Evolutionary conservation across 2,797 vertebrate genomes (phyloP).

Genomic region (Chromis chromis): DNA sequence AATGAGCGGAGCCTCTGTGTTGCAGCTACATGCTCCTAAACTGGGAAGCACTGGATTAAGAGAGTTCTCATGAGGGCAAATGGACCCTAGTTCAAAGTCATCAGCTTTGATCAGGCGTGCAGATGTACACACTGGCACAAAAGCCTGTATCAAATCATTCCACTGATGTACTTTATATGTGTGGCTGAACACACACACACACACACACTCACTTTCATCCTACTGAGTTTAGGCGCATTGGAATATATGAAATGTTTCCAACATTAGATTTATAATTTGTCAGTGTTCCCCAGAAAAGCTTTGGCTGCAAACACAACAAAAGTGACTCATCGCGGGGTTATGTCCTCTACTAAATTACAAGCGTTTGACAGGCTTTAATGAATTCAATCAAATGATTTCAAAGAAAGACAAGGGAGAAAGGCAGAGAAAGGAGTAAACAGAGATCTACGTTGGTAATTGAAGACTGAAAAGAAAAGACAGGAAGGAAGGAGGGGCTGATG

Average conservation of each 20-base stretch:
- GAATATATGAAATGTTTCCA: slow-evolving; percentile 47
- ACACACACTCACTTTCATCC: slow-evolving; percentile 47
- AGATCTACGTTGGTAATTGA: slow-evolving; percentile 5
- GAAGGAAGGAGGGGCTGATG: not conserved
- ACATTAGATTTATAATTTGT: slow-evolving; percentile 31
- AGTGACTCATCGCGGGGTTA: slow-evolving; percentile 36
- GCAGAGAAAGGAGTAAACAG: not conserved
- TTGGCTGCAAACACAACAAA: slow-evolving; percentile 32
- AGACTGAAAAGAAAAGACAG: not conserved
- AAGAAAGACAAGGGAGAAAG: slow-evolving; percentile 19
- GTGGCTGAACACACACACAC: slow-evolving; percentile 29
- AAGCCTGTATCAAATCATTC: slow-evolving; percentile 50
- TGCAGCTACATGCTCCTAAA: slow-evolving; percentile 73
- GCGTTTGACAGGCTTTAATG: slow-evolving; percentile 21
- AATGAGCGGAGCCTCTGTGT: slow-evolving; percentile 73
- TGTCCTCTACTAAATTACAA: slow-evolving; percentile 20
- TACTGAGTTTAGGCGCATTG: slow-evolving; percentile 38
- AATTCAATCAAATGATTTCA: not conserved
- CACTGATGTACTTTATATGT: slow-evolving; percentile 33
- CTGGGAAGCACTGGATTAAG: slow-evolving; percentile 75
- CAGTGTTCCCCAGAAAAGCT: slow-evolving; percentile 31
- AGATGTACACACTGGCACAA: slow-evolving; percentile 51
- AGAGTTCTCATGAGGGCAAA: slow-evolving; percentile 73
- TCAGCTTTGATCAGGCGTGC: slow-evolving; percentile 51
- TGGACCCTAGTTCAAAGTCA: slow-evolving; percentile 75